Conservation (phyloP, 2,888 invertebrate species). For the Sphaerophoria rueppellii region DNA sequence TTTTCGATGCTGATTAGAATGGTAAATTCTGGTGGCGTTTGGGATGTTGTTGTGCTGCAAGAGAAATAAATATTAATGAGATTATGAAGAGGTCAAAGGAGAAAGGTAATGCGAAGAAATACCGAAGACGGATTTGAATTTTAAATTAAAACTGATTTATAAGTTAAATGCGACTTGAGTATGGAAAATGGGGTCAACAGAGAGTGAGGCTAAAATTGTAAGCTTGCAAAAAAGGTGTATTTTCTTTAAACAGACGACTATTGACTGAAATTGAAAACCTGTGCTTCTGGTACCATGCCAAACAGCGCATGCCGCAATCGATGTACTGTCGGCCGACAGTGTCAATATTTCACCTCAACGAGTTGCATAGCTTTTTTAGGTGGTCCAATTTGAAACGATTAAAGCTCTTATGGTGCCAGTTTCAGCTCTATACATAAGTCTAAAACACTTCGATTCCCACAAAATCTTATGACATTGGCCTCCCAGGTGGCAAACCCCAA, state of each 20-base stretch:
- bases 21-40: slow-evolving; percentile 79
- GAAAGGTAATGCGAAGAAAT: slow-evolving; percentile 46
- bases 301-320: too few species aligned
- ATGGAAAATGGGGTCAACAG: not conserved
- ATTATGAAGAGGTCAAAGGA: slow-evolving; percentile 28
- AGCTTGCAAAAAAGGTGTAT: too few species aligned
- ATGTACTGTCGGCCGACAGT: too few species aligned
- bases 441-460: too few species aligned
- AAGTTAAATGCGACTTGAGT: not conserved
- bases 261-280: too few species aligned
- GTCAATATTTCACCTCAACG: too few species aligned
- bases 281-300: too few species aligned
- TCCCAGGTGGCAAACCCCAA: not conserved
- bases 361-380: too few species aligned
- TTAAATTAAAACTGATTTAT: slow-evolving; percentile 19
- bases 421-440: too few species aligned
- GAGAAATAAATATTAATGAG: not conserved
- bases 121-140: not conserved
- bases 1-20: slow-evolving; percentile 82
- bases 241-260: too few species aligned
- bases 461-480: not conserved
- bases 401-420: too few species aligned
- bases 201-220: not conserved
- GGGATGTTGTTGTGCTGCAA: slow-evolving; percentile 76
- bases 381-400: too few species aligned